Conservation (phyloP, 2,888 invertebrate species). For the Noctua janthe region DNA sequence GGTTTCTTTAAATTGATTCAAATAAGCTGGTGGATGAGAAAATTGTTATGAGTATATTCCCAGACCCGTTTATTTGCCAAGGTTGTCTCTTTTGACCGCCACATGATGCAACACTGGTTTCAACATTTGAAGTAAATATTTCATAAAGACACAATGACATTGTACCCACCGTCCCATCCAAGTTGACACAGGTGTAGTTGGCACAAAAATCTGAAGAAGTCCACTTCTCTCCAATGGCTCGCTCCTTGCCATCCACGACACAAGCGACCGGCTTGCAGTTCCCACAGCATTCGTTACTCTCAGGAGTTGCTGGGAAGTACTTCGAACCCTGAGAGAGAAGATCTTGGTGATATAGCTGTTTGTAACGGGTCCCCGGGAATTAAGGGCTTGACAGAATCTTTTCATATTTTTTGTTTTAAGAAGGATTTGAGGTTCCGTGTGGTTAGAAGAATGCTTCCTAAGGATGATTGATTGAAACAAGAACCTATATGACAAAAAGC, state of each 20-base stretch:
- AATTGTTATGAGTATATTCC: too few relatives aligned
- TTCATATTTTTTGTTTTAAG: background rate
- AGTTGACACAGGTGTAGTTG: constrained; percentile 90
- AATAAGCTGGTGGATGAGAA: too few relatives aligned
- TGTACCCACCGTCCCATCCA: constrained; percentile 87
- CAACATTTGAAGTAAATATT: too few relatives aligned
- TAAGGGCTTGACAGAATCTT: background rate
- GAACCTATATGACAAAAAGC: background rate
- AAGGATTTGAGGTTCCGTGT: background rate
- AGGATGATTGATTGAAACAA: too few relatives aligned
- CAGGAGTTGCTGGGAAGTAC: constrained; percentile 85
- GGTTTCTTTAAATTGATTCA: too few relatives aligned
- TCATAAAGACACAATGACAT: too few relatives aligned
- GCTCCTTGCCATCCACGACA: constrained; percentile 86
- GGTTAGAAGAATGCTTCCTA: background rate
- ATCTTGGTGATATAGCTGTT: background rate
- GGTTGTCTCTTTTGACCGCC: too few relatives aligned
- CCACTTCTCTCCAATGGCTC: constrained; percentile 90
- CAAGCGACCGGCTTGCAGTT: constrained; percentile 91
- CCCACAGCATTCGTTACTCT: constrained; percentile 91
- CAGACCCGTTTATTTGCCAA: too few relatives aligned
- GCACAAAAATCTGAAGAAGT: constrained; percentile 91
- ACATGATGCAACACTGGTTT: too few relatives aligned
- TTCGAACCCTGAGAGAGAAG: constrained; percentile 90
- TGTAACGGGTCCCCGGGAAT: background rate